Evolutionary conservation across 2,113 vertebrate species (phyloP).

Genomic region (Haliaeetus leucogaster): DNA sequence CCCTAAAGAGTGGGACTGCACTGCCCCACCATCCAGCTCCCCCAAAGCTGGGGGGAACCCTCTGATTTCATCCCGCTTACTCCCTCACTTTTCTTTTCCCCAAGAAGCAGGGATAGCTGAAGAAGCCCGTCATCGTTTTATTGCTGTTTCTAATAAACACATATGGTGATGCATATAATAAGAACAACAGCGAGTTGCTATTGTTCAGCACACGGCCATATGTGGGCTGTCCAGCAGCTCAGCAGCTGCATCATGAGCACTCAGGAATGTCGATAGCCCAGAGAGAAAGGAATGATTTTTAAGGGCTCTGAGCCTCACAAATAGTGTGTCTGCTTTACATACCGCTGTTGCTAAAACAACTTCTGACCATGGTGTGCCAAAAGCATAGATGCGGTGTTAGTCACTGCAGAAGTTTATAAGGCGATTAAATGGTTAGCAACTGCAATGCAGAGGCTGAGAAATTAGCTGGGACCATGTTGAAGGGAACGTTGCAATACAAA

Average conservation of each 20-base stretch:
- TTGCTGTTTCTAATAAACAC: constrained; percentile 66
- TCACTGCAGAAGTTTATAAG: constrained; percentile 51
- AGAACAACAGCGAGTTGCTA: constrained; percentile 21
- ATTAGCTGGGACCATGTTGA: not conserved
- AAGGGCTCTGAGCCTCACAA: constrained; percentile 25
- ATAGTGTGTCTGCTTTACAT: constrained; percentile 1
- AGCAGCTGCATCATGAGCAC: constrained; percentile 15
- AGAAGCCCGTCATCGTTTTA: constrained; percentile 42
- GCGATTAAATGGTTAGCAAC: constrained; percentile 46
- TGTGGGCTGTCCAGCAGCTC: constrained; percentile 31
- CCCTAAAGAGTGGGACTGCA: not conserved
- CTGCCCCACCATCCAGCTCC: not conserved
- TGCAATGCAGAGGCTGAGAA: not conserved
- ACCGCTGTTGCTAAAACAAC: not conserved
- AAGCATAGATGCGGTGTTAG: not conserved
- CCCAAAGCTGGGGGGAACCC: not conserved
- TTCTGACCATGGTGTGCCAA: not conserved
- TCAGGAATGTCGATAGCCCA: constrained; percentile 40
- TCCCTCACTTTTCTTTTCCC: constrained; percentile 22
- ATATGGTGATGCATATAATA: constrained; percentile 44
- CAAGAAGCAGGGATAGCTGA: constrained; percentile 34
- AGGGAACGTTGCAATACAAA: not conserved
- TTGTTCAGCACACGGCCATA: constrained; percentile 49
- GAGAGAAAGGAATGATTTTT: constrained; percentile 41
- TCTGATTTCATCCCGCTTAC: not conserved